A percentile compares a stretch with the other conserved stretches of the same genome.
Evolutionary conservation across 1,140 invertebrate species (phyloP).

Genomic region (Rhagoletis pomonella): DNA sequence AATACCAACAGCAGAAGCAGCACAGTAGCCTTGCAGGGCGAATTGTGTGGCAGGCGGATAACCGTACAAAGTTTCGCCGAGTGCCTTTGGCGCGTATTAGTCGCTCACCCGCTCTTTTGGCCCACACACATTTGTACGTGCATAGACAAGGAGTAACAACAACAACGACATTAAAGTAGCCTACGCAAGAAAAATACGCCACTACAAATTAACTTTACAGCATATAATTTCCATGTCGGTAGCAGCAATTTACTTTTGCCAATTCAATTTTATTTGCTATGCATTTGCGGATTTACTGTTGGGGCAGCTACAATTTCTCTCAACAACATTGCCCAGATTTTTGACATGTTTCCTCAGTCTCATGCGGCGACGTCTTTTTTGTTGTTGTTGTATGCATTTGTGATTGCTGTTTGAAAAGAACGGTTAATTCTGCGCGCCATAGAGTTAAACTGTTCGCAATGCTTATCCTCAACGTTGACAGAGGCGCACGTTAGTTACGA

Average conservation of each 20-base stretch:
- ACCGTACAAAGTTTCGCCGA: neutral
- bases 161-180: neutral
- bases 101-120: neutral
- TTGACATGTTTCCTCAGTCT: conserved; percentile 31
- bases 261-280: neutral
- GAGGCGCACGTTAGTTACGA: neutral
- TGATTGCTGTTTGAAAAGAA: conserved; percentile 12
- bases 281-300: neutral
- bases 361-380: neutral
- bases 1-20: too few species aligned
- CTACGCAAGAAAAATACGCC: neutral
- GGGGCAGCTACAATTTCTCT: conserved; percentile 14
- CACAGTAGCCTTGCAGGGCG: too few species aligned
- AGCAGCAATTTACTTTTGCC: neutral
- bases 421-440: conserved; percentile 31
- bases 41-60: too few species aligned
- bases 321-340: conserved; percentile 50
- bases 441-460: conserved; percentile 31
- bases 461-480: conserved; percentile 19
- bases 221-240: conserved; percentile 1
- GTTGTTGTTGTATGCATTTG: neutral
- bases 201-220: neutral
- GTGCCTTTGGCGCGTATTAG: neutral
- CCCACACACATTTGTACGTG: neutral
- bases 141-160: neutral